A percentile compares a stretch with the other conserved stretches of the same genome.
phyloP scores from a whole-genome alignment of 2,888 invertebrate genomes.

The Koerneria pararmatus region DNA sequence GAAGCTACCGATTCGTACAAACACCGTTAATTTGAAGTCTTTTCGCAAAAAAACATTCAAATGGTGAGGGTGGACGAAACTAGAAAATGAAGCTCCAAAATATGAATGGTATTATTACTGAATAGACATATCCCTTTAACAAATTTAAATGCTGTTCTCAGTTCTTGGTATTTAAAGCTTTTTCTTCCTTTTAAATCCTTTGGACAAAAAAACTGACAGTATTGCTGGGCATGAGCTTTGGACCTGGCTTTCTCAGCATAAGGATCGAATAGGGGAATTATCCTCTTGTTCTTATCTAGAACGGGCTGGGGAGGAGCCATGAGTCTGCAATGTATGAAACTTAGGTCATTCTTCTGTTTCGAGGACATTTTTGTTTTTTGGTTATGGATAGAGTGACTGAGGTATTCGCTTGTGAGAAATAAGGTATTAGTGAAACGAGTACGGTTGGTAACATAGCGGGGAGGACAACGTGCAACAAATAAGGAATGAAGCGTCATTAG shows the following conservation, averaged over 20 bases:
- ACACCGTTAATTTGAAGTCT: too few relatives aligned
- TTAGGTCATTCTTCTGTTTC: background rate
- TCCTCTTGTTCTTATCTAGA: constrained; percentile 55
- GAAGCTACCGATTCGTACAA: too few relatives aligned
- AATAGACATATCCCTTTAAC: too few relatives aligned
- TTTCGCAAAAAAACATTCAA: too few relatives aligned
- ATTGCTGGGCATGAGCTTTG: constrained; percentile 55
- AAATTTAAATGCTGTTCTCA: too few relatives aligned
- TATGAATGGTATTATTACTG: too few relatives aligned
- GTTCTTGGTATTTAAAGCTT: too few relatives aligned
- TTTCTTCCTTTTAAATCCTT: too few relatives aligned
- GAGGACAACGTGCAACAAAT: background rate
- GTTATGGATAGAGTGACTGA: background rate
- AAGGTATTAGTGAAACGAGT: too few relatives aligned
- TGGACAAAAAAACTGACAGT: constrained; percentile 43
- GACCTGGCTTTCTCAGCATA: constrained; percentile 57
- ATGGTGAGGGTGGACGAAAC: too few relatives aligned
- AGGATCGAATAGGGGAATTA: constrained; percentile 58
- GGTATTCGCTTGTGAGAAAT: background rate
- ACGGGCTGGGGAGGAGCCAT: constrained; percentile 60
- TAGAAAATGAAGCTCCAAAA: too few relatives aligned
- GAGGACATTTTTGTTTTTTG: background rate
- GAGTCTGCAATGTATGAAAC: constrained; percentile 32
- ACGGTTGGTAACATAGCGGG: background rate
- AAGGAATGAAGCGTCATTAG: background rate